A percentile compares a stretch with the other conserved stretches of the same genome.
These are phyloP conservation scores for Cataglyphis altisquamis DNA, from an alignment of 2,888 invertebrate genomes.

Conservation along the genomic window DNA sequence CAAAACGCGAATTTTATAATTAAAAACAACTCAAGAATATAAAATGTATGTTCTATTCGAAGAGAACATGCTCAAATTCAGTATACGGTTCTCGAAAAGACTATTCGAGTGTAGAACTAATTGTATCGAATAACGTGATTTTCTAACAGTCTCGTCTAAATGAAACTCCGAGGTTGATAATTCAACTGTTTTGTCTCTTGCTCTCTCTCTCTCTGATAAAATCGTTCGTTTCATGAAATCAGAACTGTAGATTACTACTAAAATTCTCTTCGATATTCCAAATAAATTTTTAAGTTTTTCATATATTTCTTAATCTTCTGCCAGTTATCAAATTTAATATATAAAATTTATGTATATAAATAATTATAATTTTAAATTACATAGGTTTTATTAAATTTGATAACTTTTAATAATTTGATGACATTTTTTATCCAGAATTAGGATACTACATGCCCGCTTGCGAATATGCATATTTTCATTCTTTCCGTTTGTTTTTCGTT, in stretches of 20 bases:
- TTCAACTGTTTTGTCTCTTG: constrained; percentile 13
- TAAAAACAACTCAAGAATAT: constrained; percentile 23
- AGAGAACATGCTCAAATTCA: constrained; percentile 32
- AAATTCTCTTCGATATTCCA: neutral
- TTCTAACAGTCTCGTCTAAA: constrained; percentile 35
- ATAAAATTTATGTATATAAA: neutral
- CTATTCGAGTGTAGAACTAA: constrained; percentile 22
- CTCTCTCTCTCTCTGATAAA: constrained; percentile 7
- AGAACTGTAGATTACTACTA: neutral
- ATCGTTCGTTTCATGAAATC: neutral
- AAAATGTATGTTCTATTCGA: constrained; percentile 23
- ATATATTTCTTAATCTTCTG: neutral
- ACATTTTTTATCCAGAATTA: constrained; percentile 10
- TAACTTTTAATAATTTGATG: too few relatives aligned
- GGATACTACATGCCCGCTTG: neutral
- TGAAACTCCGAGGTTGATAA: constrained; percentile 17
- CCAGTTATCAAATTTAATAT: constrained; percentile 12
- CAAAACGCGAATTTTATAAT: constrained; percentile 1
- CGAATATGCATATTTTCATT: constrained; percentile 60
- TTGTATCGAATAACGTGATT: constrained; percentile 49
- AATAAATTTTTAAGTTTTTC: neutral
- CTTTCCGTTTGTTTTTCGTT: constrained; percentile 54
- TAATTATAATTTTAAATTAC: neutral
- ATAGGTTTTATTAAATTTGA: too few relatives aligned
- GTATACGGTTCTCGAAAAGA: constrained; percentile 20